Evolutionary conservation across 2,113 vertebrate species (phyloP).

Genomic region (Podocnemis expansa): DNA sequence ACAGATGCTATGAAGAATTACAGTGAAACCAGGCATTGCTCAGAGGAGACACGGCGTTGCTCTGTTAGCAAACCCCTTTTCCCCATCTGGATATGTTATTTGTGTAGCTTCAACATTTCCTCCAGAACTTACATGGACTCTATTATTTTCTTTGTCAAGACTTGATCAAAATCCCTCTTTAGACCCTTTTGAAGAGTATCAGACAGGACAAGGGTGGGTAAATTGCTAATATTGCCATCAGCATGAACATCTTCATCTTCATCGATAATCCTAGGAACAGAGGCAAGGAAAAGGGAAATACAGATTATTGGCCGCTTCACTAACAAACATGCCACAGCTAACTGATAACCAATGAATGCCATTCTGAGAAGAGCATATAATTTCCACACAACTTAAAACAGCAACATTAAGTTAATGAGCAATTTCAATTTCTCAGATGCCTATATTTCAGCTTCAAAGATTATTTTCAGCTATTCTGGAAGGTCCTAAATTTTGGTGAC

Average conservation of each 20-base stretch:
- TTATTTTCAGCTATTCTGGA: background rate
- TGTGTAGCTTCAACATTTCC: conserved; percentile 54
- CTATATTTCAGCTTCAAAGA: background rate
- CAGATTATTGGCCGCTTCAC: too few species aligned
- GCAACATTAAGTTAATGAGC: background rate
- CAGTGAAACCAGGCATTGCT: background rate
- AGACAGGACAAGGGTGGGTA: conserved; percentile 82
- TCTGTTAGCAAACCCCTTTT: background rate
- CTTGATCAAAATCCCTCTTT: conserved; percentile 81
- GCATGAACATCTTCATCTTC: conserved; percentile 84
- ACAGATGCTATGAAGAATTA: background rate
- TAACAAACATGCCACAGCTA: conserved; percentile 49
- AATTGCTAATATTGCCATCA: conserved; percentile 74
- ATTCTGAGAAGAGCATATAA: rapidly evolving
- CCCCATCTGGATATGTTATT: conserved; percentile 34
- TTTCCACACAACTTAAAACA: background rate
- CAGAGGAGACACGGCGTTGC: background rate
- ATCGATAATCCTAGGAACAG: conserved; percentile 80
- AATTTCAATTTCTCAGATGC: background rate
- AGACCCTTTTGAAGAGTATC: conserved; percentile 82
- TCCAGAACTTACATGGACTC: conserved; percentile 81
- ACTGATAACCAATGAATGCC: background rate
- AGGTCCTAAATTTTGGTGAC: background rate
- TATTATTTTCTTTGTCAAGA: conserved; percentile 84
- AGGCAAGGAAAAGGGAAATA: conserved; percentile 62